Evolutionary conservation across 2,888 invertebrate genomes (phyloP).

Genomic region (Eilema depressum): DNA sequence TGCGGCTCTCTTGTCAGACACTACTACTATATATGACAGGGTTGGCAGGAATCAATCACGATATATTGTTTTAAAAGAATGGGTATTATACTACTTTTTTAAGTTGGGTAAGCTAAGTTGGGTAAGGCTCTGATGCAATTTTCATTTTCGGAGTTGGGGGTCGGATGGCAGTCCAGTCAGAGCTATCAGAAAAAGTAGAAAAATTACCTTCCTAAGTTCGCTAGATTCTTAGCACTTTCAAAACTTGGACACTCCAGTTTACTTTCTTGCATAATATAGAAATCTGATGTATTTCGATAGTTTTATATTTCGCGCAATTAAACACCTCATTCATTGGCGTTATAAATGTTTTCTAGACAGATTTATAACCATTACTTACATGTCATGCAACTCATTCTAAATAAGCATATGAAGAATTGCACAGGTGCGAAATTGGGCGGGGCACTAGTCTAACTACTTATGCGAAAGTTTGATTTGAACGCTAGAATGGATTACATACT

Average conservation of each 20-base stretch:
- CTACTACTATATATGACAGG: conserved; percentile 16
- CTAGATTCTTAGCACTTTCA: too few relatives aligned
- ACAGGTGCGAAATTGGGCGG: neutral
- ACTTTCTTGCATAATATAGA: neutral
- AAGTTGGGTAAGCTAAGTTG: too few relatives aligned
- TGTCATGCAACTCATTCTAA: neutral
- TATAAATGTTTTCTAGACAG: neutral
- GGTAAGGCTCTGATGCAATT: too few relatives aligned
- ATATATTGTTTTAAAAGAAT: too few relatives aligned
- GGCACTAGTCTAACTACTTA: neutral
- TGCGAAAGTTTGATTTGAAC: too few relatives aligned
- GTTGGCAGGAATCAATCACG: neutral
- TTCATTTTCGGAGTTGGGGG: too few relatives aligned
- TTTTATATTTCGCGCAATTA: neutral
- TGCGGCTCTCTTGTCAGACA: conserved; percentile 22
- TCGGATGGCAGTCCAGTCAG: too few relatives aligned
- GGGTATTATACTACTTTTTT: too few relatives aligned
- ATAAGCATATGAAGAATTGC: neutral
- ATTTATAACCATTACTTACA: neutral
- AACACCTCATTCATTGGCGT: neutral
- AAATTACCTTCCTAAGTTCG: too few relatives aligned
- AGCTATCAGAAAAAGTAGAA: too few relatives aligned
- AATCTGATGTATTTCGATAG: neutral
- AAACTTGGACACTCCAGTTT: neutral
- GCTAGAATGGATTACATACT: too few relatives aligned